These are phyloP conservation scores for Serranus cabrilla DNA, from an alignment of 2,797 vertebrate genomes.

Conservation along the genomic window DNA sequence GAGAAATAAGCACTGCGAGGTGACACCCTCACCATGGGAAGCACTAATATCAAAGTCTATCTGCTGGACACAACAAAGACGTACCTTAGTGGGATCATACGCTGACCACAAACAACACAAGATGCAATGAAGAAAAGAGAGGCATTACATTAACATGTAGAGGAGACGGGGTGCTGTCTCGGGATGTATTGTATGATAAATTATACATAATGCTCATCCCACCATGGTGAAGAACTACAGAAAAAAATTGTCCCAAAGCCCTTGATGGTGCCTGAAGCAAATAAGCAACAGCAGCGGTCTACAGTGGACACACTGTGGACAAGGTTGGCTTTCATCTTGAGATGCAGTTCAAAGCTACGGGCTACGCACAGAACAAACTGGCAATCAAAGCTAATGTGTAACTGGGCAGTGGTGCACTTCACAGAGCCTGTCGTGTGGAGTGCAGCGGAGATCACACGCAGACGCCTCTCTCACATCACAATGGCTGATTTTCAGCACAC, in stretches of 20 bases:
- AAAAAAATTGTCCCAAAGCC: constrained; percentile 61
- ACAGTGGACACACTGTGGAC: constrained; percentile 77
- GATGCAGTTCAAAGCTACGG: constrained; percentile 78
- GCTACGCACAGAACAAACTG: constrained; percentile 80
- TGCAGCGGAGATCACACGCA: constrained; percentile 77
- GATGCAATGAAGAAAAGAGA: constrained; percentile 45
- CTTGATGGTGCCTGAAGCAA: constrained; percentile 80
- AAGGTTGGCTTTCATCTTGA: constrained; percentile 86
- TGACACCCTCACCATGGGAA: constrained; percentile 50
- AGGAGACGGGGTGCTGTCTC: constrained; percentile 60
- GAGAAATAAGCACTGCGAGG: constrained; percentile 35
- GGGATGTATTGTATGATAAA: constrained; percentile 79
- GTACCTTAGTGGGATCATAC: constrained; percentile 55
- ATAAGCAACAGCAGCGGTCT: constrained; percentile 73
- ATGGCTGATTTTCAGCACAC: constrained; percentile 73
- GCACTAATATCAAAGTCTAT: constrained; percentile 71
- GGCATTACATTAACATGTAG: constrained; percentile 73
- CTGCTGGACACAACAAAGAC: constrained; percentile 72
- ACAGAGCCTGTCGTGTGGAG: constrained; percentile 73
- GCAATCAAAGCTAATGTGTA: constrained; percentile 85
- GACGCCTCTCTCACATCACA: constrained; percentile 70
- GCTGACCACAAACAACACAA: constrained; percentile 64
- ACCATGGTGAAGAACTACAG: constrained; percentile 70
- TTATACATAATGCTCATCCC: constrained; percentile 82
- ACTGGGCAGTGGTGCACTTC: constrained; percentile 81